Conservation (phyloP, 2,888 invertebrate species). For the Eupithecia dodoneata region DNA sequence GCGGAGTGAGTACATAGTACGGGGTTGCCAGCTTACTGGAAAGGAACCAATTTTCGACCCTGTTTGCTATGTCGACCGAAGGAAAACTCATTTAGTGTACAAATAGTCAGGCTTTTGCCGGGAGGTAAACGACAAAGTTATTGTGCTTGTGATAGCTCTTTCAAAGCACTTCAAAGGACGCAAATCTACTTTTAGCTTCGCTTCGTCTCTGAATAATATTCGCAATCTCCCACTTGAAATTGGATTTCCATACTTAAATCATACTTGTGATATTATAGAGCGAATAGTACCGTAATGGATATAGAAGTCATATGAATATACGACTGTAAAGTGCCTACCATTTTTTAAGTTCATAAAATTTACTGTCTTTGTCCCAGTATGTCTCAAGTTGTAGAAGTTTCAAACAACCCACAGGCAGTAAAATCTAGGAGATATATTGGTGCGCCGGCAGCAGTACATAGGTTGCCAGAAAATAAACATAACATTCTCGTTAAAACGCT, state of each 20-base stretch:
- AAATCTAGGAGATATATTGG: constrained; percentile 61
- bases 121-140: constrained; percentile 30
- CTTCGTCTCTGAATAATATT: background rate
- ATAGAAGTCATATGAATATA: background rate
- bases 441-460: constrained; percentile 67
- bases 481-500: constrained; percentile 76
- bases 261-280: background rate
- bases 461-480: constrained; percentile 66
- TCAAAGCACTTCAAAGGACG: constrained; percentile 6
- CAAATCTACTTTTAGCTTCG: constrained; percentile 6
- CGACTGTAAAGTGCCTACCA: background rate
- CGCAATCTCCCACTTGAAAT: background rate
- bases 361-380: background rate
- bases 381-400: background rate
- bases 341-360: background rate
- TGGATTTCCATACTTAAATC: constrained; percentile 3
- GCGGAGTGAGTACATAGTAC: constrained; percentile 4
- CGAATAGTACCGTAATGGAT: background rate
- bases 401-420: constrained; percentile 35
- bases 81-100: constrained; percentile 45
- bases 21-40: constrained; percentile 15
- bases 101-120: constrained; percentile 42
- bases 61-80: constrained; percentile 43
- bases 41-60: constrained; percentile 50
- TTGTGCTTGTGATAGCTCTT: constrained; percentile 26